Percentiles rank a stretch among this genome's conserved stretches.
Evolutionary conservation across 2,113 vertebrate genomes (phyloP).

Genomic region (Cygnus atratus): DNA sequence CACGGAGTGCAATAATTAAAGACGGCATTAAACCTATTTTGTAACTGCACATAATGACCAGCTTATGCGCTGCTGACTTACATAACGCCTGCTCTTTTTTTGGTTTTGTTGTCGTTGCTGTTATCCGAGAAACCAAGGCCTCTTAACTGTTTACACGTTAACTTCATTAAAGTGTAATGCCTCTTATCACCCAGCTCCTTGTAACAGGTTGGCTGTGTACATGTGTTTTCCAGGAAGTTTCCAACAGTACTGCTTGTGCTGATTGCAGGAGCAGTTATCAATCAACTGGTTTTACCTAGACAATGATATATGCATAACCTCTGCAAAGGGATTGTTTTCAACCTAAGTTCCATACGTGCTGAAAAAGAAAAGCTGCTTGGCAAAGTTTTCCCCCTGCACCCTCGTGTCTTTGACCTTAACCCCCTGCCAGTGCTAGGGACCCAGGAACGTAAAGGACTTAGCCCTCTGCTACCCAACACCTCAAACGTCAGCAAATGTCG

Average conservation of each 20-base stretch:
- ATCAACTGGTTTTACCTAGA: not conserved
- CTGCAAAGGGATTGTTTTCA: not conserved
- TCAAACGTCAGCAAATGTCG: not conserved
- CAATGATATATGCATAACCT: not conserved
- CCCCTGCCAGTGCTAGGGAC: not conserved
- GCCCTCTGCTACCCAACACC: not conserved
- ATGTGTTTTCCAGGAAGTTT: conserved; percentile 17
- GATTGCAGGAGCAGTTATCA: not conserved
- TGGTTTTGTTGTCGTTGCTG: too few relatives aligned
- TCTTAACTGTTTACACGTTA: not conserved
- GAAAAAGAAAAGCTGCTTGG: not conserved
- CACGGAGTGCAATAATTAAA: not conserved
- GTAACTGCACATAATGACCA: not conserved
- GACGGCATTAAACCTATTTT: not conserved
- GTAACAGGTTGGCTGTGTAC: not conserved
- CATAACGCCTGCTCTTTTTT: not conserved
- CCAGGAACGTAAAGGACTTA: not conserved
- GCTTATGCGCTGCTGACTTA: not conserved
- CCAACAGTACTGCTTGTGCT: not conserved
- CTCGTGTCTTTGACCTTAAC: not conserved
- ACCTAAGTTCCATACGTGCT: not conserved
- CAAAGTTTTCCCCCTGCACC: not conserved
- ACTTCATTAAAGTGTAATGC: not conserved
- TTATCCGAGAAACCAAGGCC: not conserved
- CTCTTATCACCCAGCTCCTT: not conserved